These are phyloP conservation scores for Hypomecis punctinalis DNA, from an alignment of 2,888 invertebrate genomes.

Conservation along the genomic window DNA sequence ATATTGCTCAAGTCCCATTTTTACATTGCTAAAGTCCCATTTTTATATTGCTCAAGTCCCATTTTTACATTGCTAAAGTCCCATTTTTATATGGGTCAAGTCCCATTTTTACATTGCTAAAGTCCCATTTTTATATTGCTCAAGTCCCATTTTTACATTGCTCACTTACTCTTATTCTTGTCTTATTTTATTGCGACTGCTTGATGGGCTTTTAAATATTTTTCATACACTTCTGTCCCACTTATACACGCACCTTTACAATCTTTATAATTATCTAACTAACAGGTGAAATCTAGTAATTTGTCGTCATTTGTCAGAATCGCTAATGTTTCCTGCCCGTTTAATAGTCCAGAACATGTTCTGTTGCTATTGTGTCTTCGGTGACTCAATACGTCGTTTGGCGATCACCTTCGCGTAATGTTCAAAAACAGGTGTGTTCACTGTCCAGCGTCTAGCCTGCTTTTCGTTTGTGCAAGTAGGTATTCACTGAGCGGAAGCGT, in stretches of 20 bases:
- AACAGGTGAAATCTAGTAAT: conserved; percentile 17
- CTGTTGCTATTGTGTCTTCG: conserved; percentile 12
- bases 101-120: no score
- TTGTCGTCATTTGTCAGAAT: conserved; percentile 8
- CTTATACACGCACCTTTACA: not conserved
- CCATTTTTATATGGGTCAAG: no score
- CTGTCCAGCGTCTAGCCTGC: not conserved
- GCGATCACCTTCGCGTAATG: conserved; percentile 6
- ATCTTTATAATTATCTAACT: conserved; percentile 1
- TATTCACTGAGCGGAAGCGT: no score
- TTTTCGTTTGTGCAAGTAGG: not conserved
- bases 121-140: no score
- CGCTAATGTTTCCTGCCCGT: conserved; percentile 18
- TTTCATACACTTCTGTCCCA: not conserved
- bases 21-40: no score
- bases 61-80: no score
- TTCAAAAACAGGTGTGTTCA: conserved; percentile 9
- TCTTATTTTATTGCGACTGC: no score
- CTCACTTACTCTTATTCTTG: no score
- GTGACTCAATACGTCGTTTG: conserved; percentile 9
- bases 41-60: no score
- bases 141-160: no score
- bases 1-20: no score
- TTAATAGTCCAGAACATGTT: conserved; percentile 20
- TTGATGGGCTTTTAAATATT: no score